Base-by-base conservation (phyloP, 1,140 invertebrate species). In the Chironomus tepperi region DNA sequence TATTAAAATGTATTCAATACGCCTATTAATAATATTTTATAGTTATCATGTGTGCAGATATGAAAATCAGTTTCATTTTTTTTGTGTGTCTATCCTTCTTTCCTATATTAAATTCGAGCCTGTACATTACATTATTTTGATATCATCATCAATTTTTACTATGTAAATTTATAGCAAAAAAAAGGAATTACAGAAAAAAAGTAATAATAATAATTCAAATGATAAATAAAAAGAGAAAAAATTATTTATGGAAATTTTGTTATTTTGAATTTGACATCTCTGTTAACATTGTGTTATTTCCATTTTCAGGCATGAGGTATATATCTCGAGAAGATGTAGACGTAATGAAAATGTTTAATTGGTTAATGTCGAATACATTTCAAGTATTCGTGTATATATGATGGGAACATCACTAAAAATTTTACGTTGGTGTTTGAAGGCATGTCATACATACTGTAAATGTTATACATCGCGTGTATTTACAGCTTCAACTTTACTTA, bases 231-330 rank as follows among this genome's bases (percentile, higher is more conserved):
- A 15, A 15, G 10, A 57, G 47, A 57, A 57, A 57, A 57, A 57
- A 57, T 57, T 57, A 57, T 57, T 57, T 12, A 57, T n/a, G n/a
- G n/a, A 57, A n/a, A 57, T 57, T 47, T 57, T n/a, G 24, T 34
- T 34, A 34, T 34, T 34, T 34, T 34, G 5, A 10, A 12, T 12
- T 57, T 57, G 47, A 57, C 47, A 57, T 57, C 47, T 57, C 3
- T n/a, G 12, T 57, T 57, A 57, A 57, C 47, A 57, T 57, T 57
- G 12, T 57, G 47, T 57, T 57, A 57, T 57, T 57, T 57, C 47
- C 47, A 57, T 57, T 57, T 57, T 57, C 47, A 57, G 47, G 10
- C n/a, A n/a, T 57, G 10, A 12, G n/a, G 47, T 12, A n/a, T n/a
- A n/a, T n/a, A 57, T 57, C 47, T 57, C 47, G 47, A 15, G 15